phyloP scores from a whole-genome alignment of 2,888 invertebrate genomes.

The Plutella xylostella region DNA sequence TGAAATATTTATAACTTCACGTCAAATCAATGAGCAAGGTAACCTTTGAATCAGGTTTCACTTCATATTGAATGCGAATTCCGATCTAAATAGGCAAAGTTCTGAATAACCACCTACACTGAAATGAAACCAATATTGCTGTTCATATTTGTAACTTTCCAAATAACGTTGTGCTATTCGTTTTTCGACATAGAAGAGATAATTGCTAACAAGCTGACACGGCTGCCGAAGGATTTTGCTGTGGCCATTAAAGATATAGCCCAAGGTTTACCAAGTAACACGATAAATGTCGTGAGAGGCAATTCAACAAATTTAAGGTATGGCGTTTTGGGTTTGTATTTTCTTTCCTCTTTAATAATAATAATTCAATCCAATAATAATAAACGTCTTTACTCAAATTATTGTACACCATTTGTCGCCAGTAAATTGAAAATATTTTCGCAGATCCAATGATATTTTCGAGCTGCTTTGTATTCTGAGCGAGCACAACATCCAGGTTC shows the following conservation, averaged over 20 bases:
- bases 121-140: no score
- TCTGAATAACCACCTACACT: no score
- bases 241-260: conserved; percentile 54
- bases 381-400: no score
- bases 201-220: conserved; percentile 31
- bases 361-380: no score
- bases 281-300: conserved; percentile 47
- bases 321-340: no score
- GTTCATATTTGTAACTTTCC: no score
- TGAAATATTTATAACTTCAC: no score
- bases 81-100: no score
- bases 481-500: conserved; percentile 39
- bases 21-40: no score
- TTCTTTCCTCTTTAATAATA: no score
- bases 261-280: conserved; percentile 41
- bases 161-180: conserved; percentile 12
- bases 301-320: conserved; percentile 53
- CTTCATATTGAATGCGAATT: no score
- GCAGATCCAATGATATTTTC: conserved; percentile 37
- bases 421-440: conserved; percentile 5
- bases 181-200: conserved; percentile 44
- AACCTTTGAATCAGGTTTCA: no score
- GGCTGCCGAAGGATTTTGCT: conserved; percentile 42
- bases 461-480: conserved; percentile 36
- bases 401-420: neutral